phyloP scores from a whole-genome alignment of 2,113 vertebrate species.

The Hipposideros armiger region DNA sequence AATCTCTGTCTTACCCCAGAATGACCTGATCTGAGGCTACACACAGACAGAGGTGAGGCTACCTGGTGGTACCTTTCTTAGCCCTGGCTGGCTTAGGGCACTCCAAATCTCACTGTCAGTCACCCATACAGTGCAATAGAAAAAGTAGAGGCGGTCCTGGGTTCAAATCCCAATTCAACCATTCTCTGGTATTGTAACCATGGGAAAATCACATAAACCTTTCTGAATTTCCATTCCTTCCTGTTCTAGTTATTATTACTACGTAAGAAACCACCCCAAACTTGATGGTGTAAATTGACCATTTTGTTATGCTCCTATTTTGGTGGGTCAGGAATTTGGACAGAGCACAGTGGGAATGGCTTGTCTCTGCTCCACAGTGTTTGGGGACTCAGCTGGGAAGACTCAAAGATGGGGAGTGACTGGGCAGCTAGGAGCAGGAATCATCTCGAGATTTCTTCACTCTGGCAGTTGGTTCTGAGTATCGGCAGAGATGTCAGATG shows the following conservation, averaged over 20 bases:
- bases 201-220: not conserved
- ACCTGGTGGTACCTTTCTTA: too few species aligned
- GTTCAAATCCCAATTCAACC: not conserved
- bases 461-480: not conserved
- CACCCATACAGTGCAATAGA: not conserved
- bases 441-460: not conserved
- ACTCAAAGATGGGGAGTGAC: not conserved
- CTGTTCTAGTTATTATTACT: not conserved
- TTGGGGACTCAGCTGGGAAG: not conserved
- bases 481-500: accelerated
- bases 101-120: not conserved
- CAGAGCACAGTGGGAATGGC: not conserved
- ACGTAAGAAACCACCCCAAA: not conserved
- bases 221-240: not conserved
- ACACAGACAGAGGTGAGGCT: not conserved
- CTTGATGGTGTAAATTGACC: not conserved
- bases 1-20: not conserved
- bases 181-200: not conserved
- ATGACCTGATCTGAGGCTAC: not conserved
- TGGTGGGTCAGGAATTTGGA: not conserved
- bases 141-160: not conserved
- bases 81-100: not conserved
- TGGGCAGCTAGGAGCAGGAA: not conserved
- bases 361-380: not conserved
- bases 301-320: not conserved